Evolutionary conservation across 2,888 invertebrate species (phyloP), one percentile per base, ranked within the genome.

Genomic region (Pristionchus mayeri): DNA sequence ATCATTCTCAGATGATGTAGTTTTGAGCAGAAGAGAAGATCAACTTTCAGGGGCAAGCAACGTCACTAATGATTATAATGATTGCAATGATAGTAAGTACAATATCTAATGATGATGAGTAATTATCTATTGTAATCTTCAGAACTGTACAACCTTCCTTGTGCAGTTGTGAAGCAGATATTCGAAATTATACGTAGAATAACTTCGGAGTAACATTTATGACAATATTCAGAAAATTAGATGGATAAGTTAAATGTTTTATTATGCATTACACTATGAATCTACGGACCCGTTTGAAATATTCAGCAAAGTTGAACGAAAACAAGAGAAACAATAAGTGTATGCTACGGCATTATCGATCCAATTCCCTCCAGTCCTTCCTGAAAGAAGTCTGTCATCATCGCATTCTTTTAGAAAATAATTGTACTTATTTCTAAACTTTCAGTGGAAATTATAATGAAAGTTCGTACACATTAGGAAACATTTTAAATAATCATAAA

Each of bases 341-440:
- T 21, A 0, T 0, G 44, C 71, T 71, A 71, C n/a, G 71, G 71
- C 71, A 71, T 71, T 9, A 71, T 71, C 13, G n/a, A n/a, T n/a
- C 71, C 71, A 18, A 71, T 71, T 21, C 71, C 71, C 40, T 71
- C 71, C 50, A 78, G 50, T 30, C 48, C 76, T 78, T 78, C 76
- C 76, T 78, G 50, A 78, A 78, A 71, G n/a, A n/a, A n/a, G n/a
- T n/a, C n/a, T n/a, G n/a, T n/a, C n/a, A n/a, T n/a, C n/a, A n/a
- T n/a, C n/a, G n/a, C n/a, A n/a, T n/a, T n/a, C n/a, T n/a, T n/a
- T n/a, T n/a, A n/a, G n/a, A n/a, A n/a, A n/a, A n/a, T n/a, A n/a
- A n/a, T n/a, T n/a, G n/a, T n/a, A n/a, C n/a, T n/a, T n/a, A n/a
- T n/a, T n/a, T n/a, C n/a, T n/a, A n/a, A n/a, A n/a, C n/a, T n/a